phyloP scores from a whole-genome alignment of 2,113 vertebrate species.

The Crocuta crocuta region DNA sequence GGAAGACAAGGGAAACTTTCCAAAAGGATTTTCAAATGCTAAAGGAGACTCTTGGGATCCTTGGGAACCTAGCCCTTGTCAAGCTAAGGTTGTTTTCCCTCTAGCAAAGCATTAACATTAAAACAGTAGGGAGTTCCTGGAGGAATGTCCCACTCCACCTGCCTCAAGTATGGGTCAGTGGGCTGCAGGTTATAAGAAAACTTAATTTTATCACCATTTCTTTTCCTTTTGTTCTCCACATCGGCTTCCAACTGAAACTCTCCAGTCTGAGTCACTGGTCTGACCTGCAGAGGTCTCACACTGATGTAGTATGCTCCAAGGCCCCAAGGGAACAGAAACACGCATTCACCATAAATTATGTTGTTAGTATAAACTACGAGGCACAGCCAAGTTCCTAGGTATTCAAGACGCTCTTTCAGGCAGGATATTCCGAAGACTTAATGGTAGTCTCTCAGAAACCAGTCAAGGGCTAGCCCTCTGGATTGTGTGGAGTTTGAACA shows the following conservation, averaged over 20 bases:
- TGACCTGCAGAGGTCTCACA: neutral
- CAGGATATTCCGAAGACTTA: neutral
- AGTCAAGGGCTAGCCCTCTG: neutral
- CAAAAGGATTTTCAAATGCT: no score
- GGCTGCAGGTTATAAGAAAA: no score
- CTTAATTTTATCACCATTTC: no score
- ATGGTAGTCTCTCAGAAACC: neutral
- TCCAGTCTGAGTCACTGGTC: conserved; percentile 1
- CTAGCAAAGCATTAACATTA: no score
- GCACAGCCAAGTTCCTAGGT: neutral
- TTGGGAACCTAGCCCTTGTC: no score
- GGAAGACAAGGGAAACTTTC: no score
- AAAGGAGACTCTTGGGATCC: no score
- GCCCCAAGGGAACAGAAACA: neutral
- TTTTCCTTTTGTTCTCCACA: no score
- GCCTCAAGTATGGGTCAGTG: no score
- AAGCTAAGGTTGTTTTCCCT: no score
- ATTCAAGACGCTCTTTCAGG: neutral
- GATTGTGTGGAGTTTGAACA: neutral
- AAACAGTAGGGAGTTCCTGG: no score
- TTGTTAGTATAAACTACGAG: neutral
- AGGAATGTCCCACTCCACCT: no score
- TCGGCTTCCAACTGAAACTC: neutral
- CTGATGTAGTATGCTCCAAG: neutral
- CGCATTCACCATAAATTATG: neutral